Evolutionary conservation across 2,113 vertebrate species (phyloP).

Genomic region (Quiscalus mexicanus): DNA sequence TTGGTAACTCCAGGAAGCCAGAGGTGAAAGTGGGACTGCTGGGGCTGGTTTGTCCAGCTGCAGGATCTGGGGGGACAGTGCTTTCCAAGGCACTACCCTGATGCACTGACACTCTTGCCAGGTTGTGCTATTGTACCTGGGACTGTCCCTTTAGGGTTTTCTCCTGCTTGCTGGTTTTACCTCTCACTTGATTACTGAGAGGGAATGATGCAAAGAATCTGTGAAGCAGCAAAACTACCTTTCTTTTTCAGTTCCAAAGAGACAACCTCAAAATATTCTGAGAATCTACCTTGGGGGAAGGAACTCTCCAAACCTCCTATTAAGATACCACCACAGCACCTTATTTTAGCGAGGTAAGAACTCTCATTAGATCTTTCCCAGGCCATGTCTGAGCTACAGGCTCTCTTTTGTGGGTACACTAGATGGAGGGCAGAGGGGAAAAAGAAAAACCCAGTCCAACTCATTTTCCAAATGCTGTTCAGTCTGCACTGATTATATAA

Average conservation of each 20-base stretch:
- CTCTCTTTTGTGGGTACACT: background rate
- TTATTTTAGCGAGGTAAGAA: background rate
- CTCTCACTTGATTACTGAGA: background rate
- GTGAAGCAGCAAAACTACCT: slow-evolving; percentile 12
- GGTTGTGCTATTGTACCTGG: background rate
- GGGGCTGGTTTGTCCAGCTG: background rate
- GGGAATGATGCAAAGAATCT: background rate
- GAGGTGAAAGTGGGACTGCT: background rate
- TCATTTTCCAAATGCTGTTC: background rate
- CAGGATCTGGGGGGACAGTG: background rate
- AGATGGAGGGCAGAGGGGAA: background rate
- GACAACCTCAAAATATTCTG: slow-evolving; percentile 44
- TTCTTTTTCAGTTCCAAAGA: slow-evolving; percentile 12
- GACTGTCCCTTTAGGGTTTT: background rate
- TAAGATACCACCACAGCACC: background rate
- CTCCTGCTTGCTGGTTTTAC: background rate
- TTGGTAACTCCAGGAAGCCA: background rate
- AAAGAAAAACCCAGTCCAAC: background rate
- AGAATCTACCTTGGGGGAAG: slow-evolving; percentile 7
- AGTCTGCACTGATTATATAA: background rate
- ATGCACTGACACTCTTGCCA: background rate
- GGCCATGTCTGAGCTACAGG: background rate
- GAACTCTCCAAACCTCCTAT: slow-evolving; percentile 4
- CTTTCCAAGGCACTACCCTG: background rate
- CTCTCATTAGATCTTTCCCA: slow-evolving; percentile 4